Evolutionary conservation across 1,140 invertebrate genomes (phyloP).

Genomic region (Ectropis grisescens): DNA sequence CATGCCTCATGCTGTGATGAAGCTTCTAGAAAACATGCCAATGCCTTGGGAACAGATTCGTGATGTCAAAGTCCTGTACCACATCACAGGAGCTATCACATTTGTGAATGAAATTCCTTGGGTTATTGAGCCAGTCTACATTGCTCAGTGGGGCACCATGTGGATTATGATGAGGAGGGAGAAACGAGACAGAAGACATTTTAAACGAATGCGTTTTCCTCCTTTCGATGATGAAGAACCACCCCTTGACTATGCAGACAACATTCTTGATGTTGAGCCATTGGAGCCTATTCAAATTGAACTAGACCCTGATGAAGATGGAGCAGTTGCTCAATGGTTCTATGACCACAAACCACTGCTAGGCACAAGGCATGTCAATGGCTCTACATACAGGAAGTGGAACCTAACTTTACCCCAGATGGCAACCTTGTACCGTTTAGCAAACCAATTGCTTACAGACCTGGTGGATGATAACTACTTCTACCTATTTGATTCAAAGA

Average conservation of each 20-base stretch:
- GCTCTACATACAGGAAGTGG: slow-evolving; percentile 97
- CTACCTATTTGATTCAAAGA: slow-evolving; percentile 99
- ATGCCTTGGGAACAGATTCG: slow-evolving; percentile 99
- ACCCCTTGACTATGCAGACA: slow-evolving; percentile 98
- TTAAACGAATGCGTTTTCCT: slow-evolving; percentile 99
- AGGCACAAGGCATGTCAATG: slow-evolving; percentile 95
- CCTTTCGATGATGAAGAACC: slow-evolving; percentile 99
- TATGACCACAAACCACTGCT: slow-evolving; percentile 98
- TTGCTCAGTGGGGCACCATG: slow-evolving; percentile 99
- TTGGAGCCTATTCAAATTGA: slow-evolving; percentile 99
- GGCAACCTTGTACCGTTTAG: slow-evolving; percentile 96
- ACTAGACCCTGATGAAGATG: slow-evolving; percentile 96
- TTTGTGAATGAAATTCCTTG: slow-evolving; percentile 99
- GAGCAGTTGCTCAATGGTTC: slow-evolving; percentile 93
- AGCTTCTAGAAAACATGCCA: slow-evolving; percentile 99
- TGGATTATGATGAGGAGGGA: slow-evolving; percentile 99
- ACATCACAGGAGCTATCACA: slow-evolving; percentile 99
- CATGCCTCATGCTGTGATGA: slow-evolving; percentile 99
- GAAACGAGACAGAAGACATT: slow-evolving; percentile 98
- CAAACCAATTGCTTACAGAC: slow-evolving; percentile 98
- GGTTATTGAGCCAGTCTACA: slow-evolving; percentile 99
- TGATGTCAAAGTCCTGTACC: slow-evolving; percentile 97
- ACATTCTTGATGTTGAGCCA: slow-evolving; percentile 98
- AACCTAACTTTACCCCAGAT: slow-evolving; percentile 95
- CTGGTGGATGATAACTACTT: slow-evolving; percentile 99